These are phyloP conservation scores for Ophion ventricosus DNA, from an alignment of 2,888 invertebrate genomes.

Conservation along the genomic window DNA sequence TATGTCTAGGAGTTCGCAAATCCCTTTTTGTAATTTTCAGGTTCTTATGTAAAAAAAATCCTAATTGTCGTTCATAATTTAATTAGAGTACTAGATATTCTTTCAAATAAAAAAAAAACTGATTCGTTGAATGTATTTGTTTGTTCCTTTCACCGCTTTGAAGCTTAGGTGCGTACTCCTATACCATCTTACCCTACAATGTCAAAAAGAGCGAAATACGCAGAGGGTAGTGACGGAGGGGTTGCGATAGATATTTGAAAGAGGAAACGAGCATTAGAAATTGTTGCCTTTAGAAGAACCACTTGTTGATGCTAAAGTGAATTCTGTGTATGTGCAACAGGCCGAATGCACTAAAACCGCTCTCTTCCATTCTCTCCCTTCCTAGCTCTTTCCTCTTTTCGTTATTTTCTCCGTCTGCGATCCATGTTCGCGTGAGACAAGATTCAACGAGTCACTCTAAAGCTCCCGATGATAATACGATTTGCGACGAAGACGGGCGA, in stretches of 20 bases:
- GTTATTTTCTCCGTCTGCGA: constrained; percentile 13
- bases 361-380: constrained; percentile 10
- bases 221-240: background rate
- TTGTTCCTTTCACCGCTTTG: too few relatives aligned
- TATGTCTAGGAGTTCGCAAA: too few relatives aligned
- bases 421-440: constrained; percentile 40
- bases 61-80: too few relatives aligned
- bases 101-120: too few relatives aligned
- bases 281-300: constrained; percentile 76
- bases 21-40: too few relatives aligned
- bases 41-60: too few relatives aligned
- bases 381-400: constrained; percentile 9
- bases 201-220: background rate
- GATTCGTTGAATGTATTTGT: too few relatives aligned
- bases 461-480: constrained; percentile 18
- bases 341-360: constrained; percentile 42
- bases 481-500: constrained; percentile 1
- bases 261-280: constrained; percentile 55
- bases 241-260: constrained; percentile 10
- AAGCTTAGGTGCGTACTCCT: too few relatives aligned
- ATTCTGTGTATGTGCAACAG: constrained; percentile 63
- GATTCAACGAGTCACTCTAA: constrained; percentile 35
- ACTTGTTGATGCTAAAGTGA: constrained; percentile 76
- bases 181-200: too few relatives aligned
- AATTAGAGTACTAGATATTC: too few relatives aligned